A percentile compares a stretch with the other conserved stretches of the same genome.
Evolutionary conservation across 2,113 vertebrate species (phyloP).

Genomic region (Vicugna pacos): DNA sequence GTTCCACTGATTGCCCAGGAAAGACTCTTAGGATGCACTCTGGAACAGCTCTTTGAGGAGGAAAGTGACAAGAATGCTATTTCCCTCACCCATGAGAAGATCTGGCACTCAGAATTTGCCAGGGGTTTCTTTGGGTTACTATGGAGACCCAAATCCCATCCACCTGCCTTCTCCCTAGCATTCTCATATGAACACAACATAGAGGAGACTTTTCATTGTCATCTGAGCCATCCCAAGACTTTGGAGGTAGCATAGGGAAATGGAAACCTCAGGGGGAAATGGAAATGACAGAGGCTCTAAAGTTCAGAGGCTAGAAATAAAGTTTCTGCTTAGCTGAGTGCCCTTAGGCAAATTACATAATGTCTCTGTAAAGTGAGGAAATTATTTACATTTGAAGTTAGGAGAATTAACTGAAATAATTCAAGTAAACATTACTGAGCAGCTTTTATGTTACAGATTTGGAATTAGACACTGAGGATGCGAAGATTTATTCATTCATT

Average conservation of each 20-base stretch:
- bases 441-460: neutral
- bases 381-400: slow-evolving; percentile 14
- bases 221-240: neutral
- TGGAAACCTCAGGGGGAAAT: neutral
- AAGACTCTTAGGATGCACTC: neutral
- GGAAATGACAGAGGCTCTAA: neutral
- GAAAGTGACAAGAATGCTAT: neutral
- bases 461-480: neutral
- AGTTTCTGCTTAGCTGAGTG: neutral
- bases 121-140: neutral
- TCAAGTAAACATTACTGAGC: neutral
- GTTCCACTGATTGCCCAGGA: neutral
- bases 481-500: neutral
- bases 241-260: neutral
- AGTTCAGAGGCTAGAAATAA: neutral
- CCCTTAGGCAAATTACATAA: neutral
- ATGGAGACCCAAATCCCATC: neutral
- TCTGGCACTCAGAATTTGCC: neutral
- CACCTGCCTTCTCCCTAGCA: neutral
- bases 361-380: neutral
- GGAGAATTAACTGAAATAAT: slow-evolving; percentile 11
- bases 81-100: neutral
- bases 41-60: neutral
- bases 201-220: neutral
- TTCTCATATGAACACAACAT: neutral